Evolutionary conservation across 2,888 invertebrate species (phyloP), one percentile per base, ranked within the genome.

Genomic region (Drosophila emarginata): DNA sequence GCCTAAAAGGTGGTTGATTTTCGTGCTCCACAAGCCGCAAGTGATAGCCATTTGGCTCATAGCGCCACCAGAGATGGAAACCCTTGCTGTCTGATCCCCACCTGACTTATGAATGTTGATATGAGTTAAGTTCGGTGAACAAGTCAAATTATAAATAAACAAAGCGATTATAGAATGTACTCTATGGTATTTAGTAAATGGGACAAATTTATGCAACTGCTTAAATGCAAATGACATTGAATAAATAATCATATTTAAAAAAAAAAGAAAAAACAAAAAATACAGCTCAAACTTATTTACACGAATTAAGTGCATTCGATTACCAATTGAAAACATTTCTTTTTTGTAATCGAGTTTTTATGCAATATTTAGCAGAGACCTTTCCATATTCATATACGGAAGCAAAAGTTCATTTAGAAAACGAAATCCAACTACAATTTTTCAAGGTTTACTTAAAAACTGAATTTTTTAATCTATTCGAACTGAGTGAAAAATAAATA

Each of bases 31-130:
- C 45, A 45, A 45, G 18, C 45, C 21, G 18, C 21, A 32, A 9
- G 32, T 32, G 28, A 6, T 28, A 28, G 28, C 28, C 6, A 28
- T 28, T 28, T 28, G 28, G 28, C 4, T 28, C 4, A 6, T 28
- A 45, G 40, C 45, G 18, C 45, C 45, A 21, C 45, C 45, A 45
- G 21, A 45, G 18, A 45, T 45, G 45, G 21, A 45, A 45, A 45
- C 45, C 45, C 45, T 21, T 0, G 45, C 45, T 9, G 12, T 32
- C 26, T 26, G 6, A 26, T 26, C 26, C 11, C 45, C 21, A 18
- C 18, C 4, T 18, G 39, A 3, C 39, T 39, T 21, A 45, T 45
- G 45, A 37, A n/a, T 37, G 37, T 7, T 11, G 9, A 2, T 39
- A 39, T 39, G 39, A 39, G 37, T 39, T 39, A 14, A 39, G 39